phyloP scores from a whole-genome alignment of 2,113 vertebrate species.

The Himantopus leucocephalus region DNA sequence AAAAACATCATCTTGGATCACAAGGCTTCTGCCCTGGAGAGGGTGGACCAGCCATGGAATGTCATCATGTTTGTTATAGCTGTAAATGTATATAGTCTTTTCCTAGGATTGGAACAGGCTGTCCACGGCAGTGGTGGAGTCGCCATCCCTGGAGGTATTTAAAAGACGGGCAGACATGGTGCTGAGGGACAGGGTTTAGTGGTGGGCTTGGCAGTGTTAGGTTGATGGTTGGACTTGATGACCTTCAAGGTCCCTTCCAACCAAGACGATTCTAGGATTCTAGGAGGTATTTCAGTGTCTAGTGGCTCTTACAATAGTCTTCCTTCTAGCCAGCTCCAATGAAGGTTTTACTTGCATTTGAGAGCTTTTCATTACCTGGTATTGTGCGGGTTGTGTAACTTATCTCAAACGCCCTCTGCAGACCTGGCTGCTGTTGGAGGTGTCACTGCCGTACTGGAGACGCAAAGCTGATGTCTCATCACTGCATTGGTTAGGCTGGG shows the following conservation, averaged over 20 bases:
- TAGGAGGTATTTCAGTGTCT: neutral
- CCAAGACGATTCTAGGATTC: no score
- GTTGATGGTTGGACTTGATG: no score
- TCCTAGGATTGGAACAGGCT: no score
- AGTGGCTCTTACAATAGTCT: neutral
- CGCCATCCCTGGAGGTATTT: no score
- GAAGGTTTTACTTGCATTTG: rapidly evolving
- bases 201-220: no score
- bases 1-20: neutral
- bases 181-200: no score
- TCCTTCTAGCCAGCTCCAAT: neutral
- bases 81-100: rapidly evolving
- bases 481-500: rapidly evolving
- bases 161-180: no score
- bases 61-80: rapidly evolving
- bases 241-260: no score
- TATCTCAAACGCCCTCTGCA: rapidly evolving
- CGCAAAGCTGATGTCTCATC: neutral
- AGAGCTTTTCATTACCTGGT: neutral
- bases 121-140: no score
- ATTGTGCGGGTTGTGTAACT: neutral
- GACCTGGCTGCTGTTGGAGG: neutral
- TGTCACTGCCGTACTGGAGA: rapidly evolving
- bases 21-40: neutral
- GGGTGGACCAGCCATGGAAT: neutral